A percentile compares a stretch with the other conserved stretches of the same genome.
Evolutionary conservation across 2,797 vertebrate genomes (phyloP).

Genomic region (Clarias fuscus): DNA sequence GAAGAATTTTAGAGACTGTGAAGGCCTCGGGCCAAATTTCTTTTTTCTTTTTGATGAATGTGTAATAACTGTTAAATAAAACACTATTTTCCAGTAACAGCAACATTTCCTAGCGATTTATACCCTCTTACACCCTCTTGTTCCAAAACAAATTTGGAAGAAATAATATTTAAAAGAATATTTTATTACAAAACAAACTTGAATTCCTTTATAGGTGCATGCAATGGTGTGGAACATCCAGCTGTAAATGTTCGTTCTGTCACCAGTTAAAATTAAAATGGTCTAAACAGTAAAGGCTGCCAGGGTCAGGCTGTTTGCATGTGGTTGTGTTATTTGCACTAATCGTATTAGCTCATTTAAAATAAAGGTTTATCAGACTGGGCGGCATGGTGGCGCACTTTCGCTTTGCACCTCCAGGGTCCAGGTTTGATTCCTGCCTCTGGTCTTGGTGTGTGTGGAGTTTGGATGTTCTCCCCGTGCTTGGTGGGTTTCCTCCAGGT

Average conservation of each 20-base stretch:
- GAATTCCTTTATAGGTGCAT: background rate
- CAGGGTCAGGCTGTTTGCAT: too few relatives aligned
- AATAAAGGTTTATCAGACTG: too few relatives aligned
- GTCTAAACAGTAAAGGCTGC: background rate
- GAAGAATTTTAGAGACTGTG: constrained; percentile 71
- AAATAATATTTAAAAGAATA: too few relatives aligned
- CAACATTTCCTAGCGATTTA: background rate
- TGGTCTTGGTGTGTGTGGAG: too few relatives aligned
- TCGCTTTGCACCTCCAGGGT: too few relatives aligned
- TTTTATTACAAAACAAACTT: background rate
- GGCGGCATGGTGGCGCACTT: too few relatives aligned
- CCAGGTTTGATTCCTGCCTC: too few relatives aligned
- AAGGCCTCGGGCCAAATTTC: constrained; percentile 50
- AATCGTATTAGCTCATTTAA: too few relatives aligned
- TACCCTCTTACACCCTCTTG: background rate
- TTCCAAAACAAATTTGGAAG: too few relatives aligned
- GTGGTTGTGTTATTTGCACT: too few relatives aligned
- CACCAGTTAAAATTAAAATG: background rate
- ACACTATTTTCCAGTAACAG: background rate
- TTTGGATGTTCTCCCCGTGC: too few relatives aligned
- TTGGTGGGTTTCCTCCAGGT: too few relatives aligned
- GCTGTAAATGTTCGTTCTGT: background rate
- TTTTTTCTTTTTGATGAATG: background rate
- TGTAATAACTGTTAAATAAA: background rate
- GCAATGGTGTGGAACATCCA: background rate